Percentiles rank a stretch among this genome's conserved stretches.
Evolutionary conservation across 2,888 invertebrate genomes (phyloP).

Genomic region (Rhodophaea formosa): DNA sequence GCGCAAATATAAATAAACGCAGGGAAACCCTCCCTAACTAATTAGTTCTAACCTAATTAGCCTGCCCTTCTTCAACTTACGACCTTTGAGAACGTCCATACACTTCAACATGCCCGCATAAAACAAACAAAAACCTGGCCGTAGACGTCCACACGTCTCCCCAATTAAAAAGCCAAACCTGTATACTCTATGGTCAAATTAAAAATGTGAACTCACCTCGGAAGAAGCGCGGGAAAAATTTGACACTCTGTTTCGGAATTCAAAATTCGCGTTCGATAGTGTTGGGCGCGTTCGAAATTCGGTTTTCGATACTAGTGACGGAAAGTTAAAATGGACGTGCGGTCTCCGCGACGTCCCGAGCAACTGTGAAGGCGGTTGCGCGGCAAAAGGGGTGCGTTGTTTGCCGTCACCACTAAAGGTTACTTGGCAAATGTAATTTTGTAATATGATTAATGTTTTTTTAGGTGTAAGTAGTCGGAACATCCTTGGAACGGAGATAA

Average conservation of each 20-base stretch:
- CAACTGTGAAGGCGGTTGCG: constrained; percentile 49
- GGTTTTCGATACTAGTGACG: constrained; percentile 30
- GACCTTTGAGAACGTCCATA: constrained; percentile 35
- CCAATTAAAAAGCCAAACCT: constrained; percentile 15
- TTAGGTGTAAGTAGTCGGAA: constrained; percentile 13
- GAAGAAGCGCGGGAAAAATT: constrained; percentile 11
- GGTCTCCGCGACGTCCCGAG: constrained; percentile 41
- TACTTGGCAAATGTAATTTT: constrained; percentile 22
- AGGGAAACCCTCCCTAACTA: constrained; percentile 51
- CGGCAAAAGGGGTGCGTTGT: constrained; percentile 29
- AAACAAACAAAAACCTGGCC: constrained; percentile 25
- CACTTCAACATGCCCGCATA: constrained; percentile 21
- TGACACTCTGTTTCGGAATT: constrained; percentile 36
- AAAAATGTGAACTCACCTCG: constrained; percentile 23
- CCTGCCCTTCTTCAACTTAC: constrained; percentile 39
- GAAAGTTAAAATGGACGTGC: constrained; percentile 44
- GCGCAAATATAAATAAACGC: constrained; percentile 47
- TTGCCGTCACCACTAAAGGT: constrained; percentile 24
- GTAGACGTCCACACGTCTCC: neutral
- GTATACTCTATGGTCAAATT: neutral
- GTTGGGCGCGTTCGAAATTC: constrained; percentile 34
- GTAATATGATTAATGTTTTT: constrained; percentile 27
- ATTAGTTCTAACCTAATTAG: constrained; percentile 75
- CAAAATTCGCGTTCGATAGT: constrained; percentile 41
- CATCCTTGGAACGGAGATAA: constrained; percentile 10